Base-by-base conservation (phyloP, 2,113 vertebrate species). In the Thunnus maccoyii region DNA sequence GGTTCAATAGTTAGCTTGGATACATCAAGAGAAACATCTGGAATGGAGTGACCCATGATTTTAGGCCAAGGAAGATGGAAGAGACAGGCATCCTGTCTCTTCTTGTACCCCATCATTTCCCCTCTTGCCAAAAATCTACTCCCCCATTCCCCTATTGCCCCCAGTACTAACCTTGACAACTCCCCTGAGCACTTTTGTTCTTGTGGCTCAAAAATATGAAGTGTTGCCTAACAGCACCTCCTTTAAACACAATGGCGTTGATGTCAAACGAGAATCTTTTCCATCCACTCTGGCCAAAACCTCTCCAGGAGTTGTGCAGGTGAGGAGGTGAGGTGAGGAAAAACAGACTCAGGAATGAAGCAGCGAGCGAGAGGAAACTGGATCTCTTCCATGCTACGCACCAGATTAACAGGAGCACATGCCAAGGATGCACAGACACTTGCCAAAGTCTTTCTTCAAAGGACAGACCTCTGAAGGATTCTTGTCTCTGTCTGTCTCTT, bases 1-100 rank as follows among this genome's bases (percentile, higher is more conserved):
- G 56, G 64, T 80, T 81, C 73, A 70, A 69, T 62, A 69, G 36
- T 17, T 52, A 67, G 70, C 62, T 48, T 62, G 30, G 63, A 76
- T 51, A 48, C 67, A 86, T 76, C 50, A 54, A 55, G 56, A 85
- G 50, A 65, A 91, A 95, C 94, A 95, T 94, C 92, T 95, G 94
- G 92, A 95, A 91, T 68, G 17, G 62, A 76, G 86, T 88, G 84
- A 90, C 76, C 82, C 90, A 64, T 88, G 87, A 82, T 91, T 87
- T 87, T 78, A 89, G 47, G 81, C 54, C 50, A 44, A 30, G 27
- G 16, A 58, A 76, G 75, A 69, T 15, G 73, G 66, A 71, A 79
- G 70, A 86, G 66, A 85, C 78, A 61, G 65, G 57, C 81, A 27
- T 66, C 67, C 22, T 71, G 70, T 58, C 68, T 85, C 8, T 41